Evolutionary conservation across 2,888 invertebrate species (phyloP).

Genomic region (Agelastica alni): DNA sequence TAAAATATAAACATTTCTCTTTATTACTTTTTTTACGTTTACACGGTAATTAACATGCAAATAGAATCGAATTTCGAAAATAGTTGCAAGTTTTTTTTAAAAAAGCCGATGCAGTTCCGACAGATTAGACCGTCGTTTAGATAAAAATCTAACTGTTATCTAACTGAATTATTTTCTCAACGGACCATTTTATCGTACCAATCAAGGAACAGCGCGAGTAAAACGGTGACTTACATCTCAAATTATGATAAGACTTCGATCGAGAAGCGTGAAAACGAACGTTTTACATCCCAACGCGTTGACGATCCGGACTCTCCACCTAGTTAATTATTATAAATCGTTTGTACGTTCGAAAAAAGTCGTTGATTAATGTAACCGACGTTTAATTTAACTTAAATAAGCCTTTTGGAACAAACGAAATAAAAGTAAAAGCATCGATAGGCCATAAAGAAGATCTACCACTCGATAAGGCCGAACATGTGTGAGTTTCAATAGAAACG

Average conservation of each 20-base stretch:
- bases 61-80: too few relatives aligned
- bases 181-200: slow-evolving; percentile 1
- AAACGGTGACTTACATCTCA: slow-evolving; percentile 19
- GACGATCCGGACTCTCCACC: slow-evolving; percentile 25
- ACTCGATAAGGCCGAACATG: slow-evolving; percentile 55
- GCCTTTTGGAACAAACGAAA: slow-evolving; percentile 45
- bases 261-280: slow-evolving; percentile 18
- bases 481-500: slow-evolving; percentile 57
- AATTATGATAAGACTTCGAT: slow-evolving; percentile 16
- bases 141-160: slow-evolving; percentile 1
- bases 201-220: slow-evolving; percentile 17
- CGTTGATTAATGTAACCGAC: slow-evolving; percentile 45
- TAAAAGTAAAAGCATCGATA: slow-evolving; percentile 47
- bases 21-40: too few relatives aligned
- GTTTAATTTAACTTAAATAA: slow-evolving; percentile 51
- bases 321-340: slow-evolving; percentile 47
- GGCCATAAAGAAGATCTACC: slow-evolving; percentile 52
- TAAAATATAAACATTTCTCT: too few relatives aligned
- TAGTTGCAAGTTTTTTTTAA: too few relatives aligned
- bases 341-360: slow-evolving; percentile 34
- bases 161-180: neutral
- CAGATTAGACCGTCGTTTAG: neutral
- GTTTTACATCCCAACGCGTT: slow-evolving; percentile 6
- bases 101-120: too few relatives aligned
- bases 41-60: too few relatives aligned